Conservation (phyloP, 2,113 vertebrate genomes). For the Vicugna pacos region DNA sequence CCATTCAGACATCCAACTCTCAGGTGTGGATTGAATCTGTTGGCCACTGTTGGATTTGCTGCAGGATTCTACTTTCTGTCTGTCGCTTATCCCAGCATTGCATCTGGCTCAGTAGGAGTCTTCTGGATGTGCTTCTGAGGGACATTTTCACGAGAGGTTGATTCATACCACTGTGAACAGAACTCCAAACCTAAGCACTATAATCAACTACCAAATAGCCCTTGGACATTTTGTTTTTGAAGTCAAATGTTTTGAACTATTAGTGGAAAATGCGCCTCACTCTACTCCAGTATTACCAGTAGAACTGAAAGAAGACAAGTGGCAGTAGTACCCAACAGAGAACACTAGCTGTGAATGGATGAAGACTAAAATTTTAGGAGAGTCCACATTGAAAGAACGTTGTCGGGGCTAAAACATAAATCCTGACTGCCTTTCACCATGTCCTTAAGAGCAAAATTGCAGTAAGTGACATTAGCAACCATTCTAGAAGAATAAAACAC, state of each 20-base stretch:
- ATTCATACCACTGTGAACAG: not conserved
- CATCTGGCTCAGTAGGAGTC: not conserved
- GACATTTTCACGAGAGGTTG: not conserved
- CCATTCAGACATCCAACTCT: not conserved
- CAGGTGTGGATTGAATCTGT: not conserved
- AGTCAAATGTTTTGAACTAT: not conserved
- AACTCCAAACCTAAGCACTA: not conserved
- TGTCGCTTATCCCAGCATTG: too few species aligned
- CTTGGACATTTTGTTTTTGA: not conserved
- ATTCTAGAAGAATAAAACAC: not conserved
- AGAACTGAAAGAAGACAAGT: not conserved
- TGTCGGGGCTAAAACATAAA: not conserved
- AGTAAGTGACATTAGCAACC: too few species aligned
- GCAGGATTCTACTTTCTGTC: not conserved
- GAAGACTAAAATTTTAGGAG: not conserved
- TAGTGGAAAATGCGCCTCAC: not conserved
- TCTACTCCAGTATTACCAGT: not conserved
- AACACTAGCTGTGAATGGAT: not conserved
- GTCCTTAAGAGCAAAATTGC: not conserved
- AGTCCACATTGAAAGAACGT: not conserved
- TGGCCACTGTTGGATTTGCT: not conserved
- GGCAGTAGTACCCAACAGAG: not conserved
- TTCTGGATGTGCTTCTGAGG: not conserved
- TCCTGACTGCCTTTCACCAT: too few species aligned
- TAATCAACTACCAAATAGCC: not conserved